phyloP scores from a whole-genome alignment of 2,797 vertebrate species.

The Liasis olivaceus region DNA sequence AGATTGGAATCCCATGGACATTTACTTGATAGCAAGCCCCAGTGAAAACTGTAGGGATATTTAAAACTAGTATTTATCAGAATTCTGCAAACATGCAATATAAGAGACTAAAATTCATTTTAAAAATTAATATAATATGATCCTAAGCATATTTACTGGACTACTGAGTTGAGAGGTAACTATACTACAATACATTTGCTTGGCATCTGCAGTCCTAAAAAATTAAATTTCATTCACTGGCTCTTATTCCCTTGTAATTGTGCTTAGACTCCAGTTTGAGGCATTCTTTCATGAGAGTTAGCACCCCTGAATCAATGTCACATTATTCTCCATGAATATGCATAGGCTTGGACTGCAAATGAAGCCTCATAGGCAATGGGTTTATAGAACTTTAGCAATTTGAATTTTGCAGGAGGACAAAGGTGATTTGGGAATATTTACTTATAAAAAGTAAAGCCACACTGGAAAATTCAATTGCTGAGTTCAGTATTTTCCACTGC shows the following conservation, averaged over 20 bases:
- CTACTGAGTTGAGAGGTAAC: neutral
- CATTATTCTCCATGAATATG: neutral
- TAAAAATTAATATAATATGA: neutral
- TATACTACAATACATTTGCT: neutral
- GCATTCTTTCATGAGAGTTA: neutral
- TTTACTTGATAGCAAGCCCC: neutral
- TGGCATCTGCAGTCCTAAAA: neutral
- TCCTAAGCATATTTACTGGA: neutral
- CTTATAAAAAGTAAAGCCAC: neutral
- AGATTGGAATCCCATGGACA: neutral
- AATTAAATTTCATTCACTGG: neutral
- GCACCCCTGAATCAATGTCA: neutral
- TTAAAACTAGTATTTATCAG: neutral
- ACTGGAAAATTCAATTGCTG: constrained; percentile 24
- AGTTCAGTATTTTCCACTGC: constrained; percentile 29
- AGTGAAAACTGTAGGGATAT: neutral
- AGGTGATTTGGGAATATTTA: neutral
- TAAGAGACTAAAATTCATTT: neutral
- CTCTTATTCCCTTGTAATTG: neutral
- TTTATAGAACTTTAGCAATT: neutral
- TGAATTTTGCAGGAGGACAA: neutral
- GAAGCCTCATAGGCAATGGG: neutral
- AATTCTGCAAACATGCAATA: neutral
- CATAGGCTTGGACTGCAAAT: neutral
- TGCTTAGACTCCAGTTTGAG: neutral